phyloP scores from a whole-genome alignment of 2,797 vertebrate species.

The Dendrocincla tyrannina region DNA sequence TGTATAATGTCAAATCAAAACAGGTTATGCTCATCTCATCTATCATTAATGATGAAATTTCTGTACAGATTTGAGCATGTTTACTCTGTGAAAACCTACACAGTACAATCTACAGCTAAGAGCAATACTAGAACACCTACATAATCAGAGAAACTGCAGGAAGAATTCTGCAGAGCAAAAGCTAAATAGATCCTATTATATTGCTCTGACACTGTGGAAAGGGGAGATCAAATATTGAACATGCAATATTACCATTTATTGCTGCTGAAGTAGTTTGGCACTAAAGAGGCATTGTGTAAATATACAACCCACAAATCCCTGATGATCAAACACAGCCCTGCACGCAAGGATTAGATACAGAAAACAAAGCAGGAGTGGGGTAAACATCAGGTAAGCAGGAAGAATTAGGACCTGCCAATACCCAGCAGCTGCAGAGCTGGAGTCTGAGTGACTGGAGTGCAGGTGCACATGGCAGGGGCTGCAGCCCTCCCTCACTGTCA shows the following conservation, averaged over 20 bases:
- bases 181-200: background rate
- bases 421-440: background rate
- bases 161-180: background rate
- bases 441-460: background rate
- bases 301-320: background rate
- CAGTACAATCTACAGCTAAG: background rate
- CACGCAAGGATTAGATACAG: background rate
- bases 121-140: conserved; percentile 17
- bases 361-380: background rate
- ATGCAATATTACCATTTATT: background rate
- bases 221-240: conserved; percentile 24
- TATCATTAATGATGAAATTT: conserved; percentile 31
- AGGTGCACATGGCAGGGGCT: background rate
- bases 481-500: background rate
- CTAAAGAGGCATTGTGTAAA: background rate
- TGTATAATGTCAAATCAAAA: background rate
- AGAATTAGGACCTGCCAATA: background rate
- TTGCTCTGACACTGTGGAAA: background rate
- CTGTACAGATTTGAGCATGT: background rate
- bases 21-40: background rate
- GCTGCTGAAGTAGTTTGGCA: background rate
- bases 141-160: background rate
- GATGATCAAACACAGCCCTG: background rate
- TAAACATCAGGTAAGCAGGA: background rate
- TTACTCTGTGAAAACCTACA: conserved; percentile 28